Percentiles rank a stretch among this genome's conserved stretches.
Evolutionary conservation across 2,797 vertebrate species (phyloP).

Genomic region (Phrynocephalus forsythii): DNA sequence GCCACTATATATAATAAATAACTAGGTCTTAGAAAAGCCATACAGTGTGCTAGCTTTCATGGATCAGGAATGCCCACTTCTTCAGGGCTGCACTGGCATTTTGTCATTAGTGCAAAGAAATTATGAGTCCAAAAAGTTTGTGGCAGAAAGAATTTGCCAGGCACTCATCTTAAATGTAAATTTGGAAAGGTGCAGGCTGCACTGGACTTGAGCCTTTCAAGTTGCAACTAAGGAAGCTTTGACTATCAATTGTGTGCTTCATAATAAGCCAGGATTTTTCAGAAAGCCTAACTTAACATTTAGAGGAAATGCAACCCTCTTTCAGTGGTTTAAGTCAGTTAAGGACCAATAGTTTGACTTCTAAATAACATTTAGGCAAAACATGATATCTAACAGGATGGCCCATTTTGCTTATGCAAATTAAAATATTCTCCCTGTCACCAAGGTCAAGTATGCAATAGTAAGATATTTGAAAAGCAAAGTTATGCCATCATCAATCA

Average conservation of each 20-base stretch:
- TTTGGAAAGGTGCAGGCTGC: too few relatives aligned
- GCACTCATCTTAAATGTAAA: too few relatives aligned
- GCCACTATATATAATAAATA: too few relatives aligned
- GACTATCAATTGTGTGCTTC: not conserved
- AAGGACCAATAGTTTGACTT: slow-evolving; percentile 46
- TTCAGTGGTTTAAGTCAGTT: not conserved
- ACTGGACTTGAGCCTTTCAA: too few relatives aligned
- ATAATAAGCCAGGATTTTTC: not conserved
- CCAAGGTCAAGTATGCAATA: slow-evolving; percentile 29
- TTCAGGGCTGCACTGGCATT: too few relatives aligned
- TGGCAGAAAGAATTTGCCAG: too few relatives aligned
- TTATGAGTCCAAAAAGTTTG: too few relatives aligned
- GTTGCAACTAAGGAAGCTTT: too few relatives aligned
- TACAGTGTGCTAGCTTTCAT: too few relatives aligned
- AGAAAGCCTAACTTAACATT: not conserved
- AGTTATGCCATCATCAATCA: not conserved
- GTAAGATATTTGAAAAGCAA: slow-evolving; percentile 4
- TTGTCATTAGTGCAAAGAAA: too few relatives aligned
- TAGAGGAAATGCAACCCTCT: not conserved
- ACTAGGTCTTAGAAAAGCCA: too few relatives aligned
- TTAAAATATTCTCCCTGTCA: slow-evolving; percentile 19
- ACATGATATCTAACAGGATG: not conserved
- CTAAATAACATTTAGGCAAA: slow-evolving; percentile 46
- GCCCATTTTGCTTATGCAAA: slow-evolving; percentile 40
- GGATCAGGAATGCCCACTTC: too few relatives aligned